Percentiles rank a stretch among this genome's conserved stretches.
These are phyloP conservation scores for Aquatica leii DNA, from an alignment of 2,888 invertebrate species.

Conservation along the genomic window DNA sequence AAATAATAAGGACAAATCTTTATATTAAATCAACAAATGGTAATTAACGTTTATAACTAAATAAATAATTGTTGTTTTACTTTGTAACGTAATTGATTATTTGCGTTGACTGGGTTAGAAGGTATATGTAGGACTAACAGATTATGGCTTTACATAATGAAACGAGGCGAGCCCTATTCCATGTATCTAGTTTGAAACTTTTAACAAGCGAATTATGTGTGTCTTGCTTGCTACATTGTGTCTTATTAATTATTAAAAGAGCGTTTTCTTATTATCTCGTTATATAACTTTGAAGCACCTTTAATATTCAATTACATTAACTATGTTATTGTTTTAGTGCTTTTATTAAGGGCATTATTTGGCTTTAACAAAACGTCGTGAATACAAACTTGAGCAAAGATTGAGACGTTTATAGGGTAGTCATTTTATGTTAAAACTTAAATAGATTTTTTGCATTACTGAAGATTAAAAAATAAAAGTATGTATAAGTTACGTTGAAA, in stretches of 20 bases:
- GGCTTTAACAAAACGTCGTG: not conserved
- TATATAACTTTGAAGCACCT: slow-evolving; percentile 19
- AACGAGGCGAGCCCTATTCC: slow-evolving; percentile 43
- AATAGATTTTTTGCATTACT: too few relatives aligned
- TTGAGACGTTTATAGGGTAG: too few relatives aligned
- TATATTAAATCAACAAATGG: slow-evolving; percentile 14
- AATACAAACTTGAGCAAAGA: too few relatives aligned
- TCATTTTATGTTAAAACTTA: too few relatives aligned
- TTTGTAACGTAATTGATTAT: slow-evolving; percentile 22
- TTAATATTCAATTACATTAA: slow-evolving; percentile 13
- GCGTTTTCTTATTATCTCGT: slow-evolving; percentile 30
- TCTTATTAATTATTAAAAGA: slow-evolving; percentile 49
- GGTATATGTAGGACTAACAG: slow-evolving; percentile 34
- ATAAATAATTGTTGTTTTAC: too few relatives aligned
- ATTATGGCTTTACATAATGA: slow-evolving; percentile 46
- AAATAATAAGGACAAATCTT: too few relatives aligned
- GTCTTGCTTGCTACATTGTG: slow-evolving; percentile 39
- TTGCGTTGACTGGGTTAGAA: slow-evolving; percentile 27
- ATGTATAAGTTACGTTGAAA: too few relatives aligned
- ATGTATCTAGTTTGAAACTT: slow-evolving; percentile 45
- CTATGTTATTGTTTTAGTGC: slow-evolving; percentile 6
- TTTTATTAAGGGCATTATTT: not conserved
- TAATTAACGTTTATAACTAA: slow-evolving; percentile 17
- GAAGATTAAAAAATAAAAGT: too few relatives aligned
- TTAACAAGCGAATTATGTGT: slow-evolving; percentile 48